Base-by-base conservation (phyloP, 1,140 invertebrate species). In the Nasonia giraulti region DNA sequence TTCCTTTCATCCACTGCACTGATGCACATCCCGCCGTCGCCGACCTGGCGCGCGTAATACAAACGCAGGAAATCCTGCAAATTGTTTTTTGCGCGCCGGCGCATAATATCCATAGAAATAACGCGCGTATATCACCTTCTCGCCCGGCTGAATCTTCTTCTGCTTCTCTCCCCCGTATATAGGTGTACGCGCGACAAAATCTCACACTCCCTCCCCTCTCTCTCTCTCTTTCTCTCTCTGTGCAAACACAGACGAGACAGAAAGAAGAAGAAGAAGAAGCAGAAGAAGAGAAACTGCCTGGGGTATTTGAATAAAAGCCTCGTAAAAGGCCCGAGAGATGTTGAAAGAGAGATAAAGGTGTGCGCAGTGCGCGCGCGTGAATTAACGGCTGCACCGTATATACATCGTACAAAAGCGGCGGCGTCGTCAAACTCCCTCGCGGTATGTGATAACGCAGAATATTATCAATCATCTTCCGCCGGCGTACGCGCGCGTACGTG, bases 291-390 rank as follows among this genome's bases (percentile, higher is more conserved):
- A 44, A 33, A 82, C 73, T 66, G 55, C 40, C 80, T 74, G 73
- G 82, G 66, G 33, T 75, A 79, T 79, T 55, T 80, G 83, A 84
- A 84, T 80, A 79, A 74, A 69, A 55, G 66, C 40, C 37, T 23
- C 82, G 31, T 79, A 75, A 83, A 84, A 79, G 62, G 68, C 80
- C 47, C 3, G 76, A 71, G 84, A 80, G 81, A 66, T 80, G 85
- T 87, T 82, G 86, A 86, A 86, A 83, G 85, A 40, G 84, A 86
- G 87, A 87, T 85, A 85, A 73, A 73, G 31, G 82, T 23, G 83
- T 23, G 83, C 62, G 83, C 62, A 87, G 85, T 75, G 73, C 83
- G 86, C 86, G 14, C 84, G 82, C 76, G 74, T 84, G 80, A 87
- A 89, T 89, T 88, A 89, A 89, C 88, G 86, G 40, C 20, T 33